phyloP scores from a whole-genome alignment of 2,797 vertebrate genomes.

The Scolopax rusticola region DNA sequence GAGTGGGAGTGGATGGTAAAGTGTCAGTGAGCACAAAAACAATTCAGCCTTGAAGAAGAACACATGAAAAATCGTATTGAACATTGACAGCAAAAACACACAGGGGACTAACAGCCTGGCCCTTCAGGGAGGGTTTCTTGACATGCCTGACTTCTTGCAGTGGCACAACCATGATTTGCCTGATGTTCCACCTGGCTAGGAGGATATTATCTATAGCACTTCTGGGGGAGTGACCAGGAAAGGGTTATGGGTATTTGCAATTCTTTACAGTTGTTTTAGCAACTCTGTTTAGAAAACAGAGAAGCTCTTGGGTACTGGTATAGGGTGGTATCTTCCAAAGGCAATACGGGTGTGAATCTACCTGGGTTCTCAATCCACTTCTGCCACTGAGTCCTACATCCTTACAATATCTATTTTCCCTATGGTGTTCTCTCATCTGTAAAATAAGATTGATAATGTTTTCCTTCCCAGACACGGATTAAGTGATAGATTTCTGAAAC shows the following conservation, averaged over 20 bases:
- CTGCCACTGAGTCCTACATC: background rate
- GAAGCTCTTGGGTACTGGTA: background rate
- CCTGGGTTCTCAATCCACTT: background rate
- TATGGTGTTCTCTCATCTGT: background rate
- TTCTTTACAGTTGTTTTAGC: background rate
- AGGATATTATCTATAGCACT: background rate
- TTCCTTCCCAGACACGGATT: background rate
- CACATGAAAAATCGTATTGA: background rate
- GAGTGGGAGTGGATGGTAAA: background rate
- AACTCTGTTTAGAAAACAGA: background rate
- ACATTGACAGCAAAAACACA: background rate
- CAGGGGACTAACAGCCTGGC: background rate
- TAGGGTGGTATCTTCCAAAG: background rate
- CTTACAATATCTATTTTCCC: background rate
- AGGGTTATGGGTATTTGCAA: background rate
- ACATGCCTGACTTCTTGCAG: background rate
- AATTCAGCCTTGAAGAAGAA: background rate
- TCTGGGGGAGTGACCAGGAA: background rate
- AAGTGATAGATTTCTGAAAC: background rate
- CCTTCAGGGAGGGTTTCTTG: background rate
- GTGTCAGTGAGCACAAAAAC: accelerated
- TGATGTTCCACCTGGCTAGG: background rate
- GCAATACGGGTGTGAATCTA: background rate
- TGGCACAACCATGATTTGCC: accelerated
- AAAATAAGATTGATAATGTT: background rate